Percentiles rank a stretch among this genome's conserved stretches.
These are phyloP conservation scores for Nephrocerus scutellatus DNA, from an alignment of 2,888 invertebrate species.

Conservation along the genomic window DNA sequence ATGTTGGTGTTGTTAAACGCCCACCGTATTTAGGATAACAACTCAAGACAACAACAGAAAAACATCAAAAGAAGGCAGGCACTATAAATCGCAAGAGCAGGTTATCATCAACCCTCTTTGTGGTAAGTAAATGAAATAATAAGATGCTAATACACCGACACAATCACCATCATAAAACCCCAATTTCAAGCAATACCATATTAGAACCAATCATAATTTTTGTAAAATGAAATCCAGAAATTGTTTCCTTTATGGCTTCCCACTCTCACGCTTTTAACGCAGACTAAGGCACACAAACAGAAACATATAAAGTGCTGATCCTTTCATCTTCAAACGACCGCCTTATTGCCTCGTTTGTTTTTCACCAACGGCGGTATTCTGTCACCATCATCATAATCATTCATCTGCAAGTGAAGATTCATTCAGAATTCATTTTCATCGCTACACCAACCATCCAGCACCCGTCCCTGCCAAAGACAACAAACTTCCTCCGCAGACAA, in stretches of 20 bases:
- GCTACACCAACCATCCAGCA: constrained; percentile 22
- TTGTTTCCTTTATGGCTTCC: too few relatives aligned
- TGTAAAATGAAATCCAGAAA: constrained; percentile 41
- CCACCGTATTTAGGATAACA: not conserved
- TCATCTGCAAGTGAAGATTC: constrained; percentile 13
- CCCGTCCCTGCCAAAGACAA: not conserved
- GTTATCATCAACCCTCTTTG: too few relatives aligned
- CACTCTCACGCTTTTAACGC: not conserved
- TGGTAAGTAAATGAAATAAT: too few relatives aligned
- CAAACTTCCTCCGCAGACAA: constrained; percentile 10
- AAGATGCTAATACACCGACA: too few relatives aligned
- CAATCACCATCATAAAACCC: too few relatives aligned
- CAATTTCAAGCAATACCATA: constrained; percentile 15
- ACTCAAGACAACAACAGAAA: not conserved
- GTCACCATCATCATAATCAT: constrained; percentile 5
- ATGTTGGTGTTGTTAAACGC: too few relatives aligned
- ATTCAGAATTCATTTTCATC: constrained; percentile 29
- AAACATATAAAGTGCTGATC: constrained; percentile 14
- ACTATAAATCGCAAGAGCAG: too few relatives aligned
- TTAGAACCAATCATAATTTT: constrained; percentile 42
- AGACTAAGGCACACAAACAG: not conserved
- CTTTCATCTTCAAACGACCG: constrained; percentile 26
- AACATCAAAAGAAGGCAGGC: constrained; percentile 3
- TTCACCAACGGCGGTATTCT: constrained; percentile 3
- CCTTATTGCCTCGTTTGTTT: constrained; percentile 16